phyloP scores from a whole-genome alignment of 2,888 invertebrate genomes.

The Agriopis leucophaearia region DNA sequence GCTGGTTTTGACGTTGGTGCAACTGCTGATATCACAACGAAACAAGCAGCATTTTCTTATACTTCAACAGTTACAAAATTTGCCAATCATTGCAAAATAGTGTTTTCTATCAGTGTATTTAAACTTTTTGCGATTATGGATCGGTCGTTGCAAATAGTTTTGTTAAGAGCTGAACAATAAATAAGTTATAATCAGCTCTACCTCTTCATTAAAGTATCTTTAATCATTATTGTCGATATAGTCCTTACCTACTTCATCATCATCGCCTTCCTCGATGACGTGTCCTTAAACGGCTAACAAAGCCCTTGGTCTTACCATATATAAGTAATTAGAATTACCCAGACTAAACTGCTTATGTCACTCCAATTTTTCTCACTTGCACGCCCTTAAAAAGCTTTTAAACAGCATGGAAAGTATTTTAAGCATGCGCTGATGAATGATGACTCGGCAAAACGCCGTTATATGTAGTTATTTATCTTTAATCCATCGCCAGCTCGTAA shows the following conservation, averaged over 20 bases:
- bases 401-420: constrained; percentile 9
- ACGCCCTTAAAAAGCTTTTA: constrained; percentile 4
- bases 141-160: too few species aligned
- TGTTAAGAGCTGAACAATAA: too few species aligned
- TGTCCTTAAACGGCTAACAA: too few species aligned
- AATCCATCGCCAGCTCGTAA: constrained; percentile 53
- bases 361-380: neutral
- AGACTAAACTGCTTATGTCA: neutral
- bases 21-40: neutral
- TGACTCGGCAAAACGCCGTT: constrained; percentile 53
- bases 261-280: neutral
- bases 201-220: neutral
- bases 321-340: neutral
- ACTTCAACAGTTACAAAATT: neutral
- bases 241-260: neutral
- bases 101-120: too few species aligned
- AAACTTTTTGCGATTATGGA: too few species aligned
- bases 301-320: too few species aligned
- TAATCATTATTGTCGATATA: neutral
- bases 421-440: constrained; percentile 46
- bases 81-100: neutral
- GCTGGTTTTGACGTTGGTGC: neutral
- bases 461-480: constrained; percentile 65
- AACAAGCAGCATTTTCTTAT: neutral
- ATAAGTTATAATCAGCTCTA: too few species aligned